Evolutionary conservation across 2,888 invertebrate species (phyloP).

Genomic region (Parapristionchus giblindavisi): DNA sequence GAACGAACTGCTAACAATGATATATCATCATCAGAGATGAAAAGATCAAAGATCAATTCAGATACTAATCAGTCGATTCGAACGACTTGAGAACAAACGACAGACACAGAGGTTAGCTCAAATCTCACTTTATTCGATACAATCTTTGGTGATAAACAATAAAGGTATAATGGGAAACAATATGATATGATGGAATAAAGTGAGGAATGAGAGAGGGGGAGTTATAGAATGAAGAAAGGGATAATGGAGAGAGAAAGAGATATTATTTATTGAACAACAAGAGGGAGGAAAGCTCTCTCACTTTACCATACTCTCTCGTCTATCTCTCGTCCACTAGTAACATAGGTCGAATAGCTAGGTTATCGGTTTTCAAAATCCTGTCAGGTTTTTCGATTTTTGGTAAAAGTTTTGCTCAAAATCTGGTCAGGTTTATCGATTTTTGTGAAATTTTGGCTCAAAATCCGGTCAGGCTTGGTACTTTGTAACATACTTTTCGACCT

Average conservation of each 20-base stretch:
- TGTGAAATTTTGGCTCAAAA: too few species aligned
- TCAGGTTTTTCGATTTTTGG: too few species aligned
- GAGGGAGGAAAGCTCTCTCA: not conserved
- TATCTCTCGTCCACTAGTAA: slow-evolving; percentile 11
- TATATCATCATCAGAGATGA: too few species aligned
- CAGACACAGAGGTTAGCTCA: not conserved
- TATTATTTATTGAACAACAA: slow-evolving; percentile 11
- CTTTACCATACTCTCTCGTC: not conserved
- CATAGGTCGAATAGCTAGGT: too few species aligned
- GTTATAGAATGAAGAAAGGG: not conserved
- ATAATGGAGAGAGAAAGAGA: too few species aligned
- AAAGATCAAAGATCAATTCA: slow-evolving; percentile 21
- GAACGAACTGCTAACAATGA: not conserved
- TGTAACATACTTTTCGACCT: too few species aligned
- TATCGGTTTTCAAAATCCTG: too few species aligned
- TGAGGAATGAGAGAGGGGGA: slow-evolving; percentile 9
- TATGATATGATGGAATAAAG: slow-evolving; percentile 11
- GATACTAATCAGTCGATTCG: not conserved
- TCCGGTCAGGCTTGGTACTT: too few species aligned
- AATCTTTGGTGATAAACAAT: not conserved
- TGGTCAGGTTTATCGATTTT: too few species aligned
- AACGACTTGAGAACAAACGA: not conserved
- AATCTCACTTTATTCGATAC: slow-evolving; percentile 27
- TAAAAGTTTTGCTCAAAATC: too few species aligned
- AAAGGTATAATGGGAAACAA: slow-evolving; percentile 5